A percentile compares a stretch with the other conserved stretches of the same genome.
Conservation (phyloP, 2,797 vertebrate genomes). For the Myotis pilosus region DNA sequence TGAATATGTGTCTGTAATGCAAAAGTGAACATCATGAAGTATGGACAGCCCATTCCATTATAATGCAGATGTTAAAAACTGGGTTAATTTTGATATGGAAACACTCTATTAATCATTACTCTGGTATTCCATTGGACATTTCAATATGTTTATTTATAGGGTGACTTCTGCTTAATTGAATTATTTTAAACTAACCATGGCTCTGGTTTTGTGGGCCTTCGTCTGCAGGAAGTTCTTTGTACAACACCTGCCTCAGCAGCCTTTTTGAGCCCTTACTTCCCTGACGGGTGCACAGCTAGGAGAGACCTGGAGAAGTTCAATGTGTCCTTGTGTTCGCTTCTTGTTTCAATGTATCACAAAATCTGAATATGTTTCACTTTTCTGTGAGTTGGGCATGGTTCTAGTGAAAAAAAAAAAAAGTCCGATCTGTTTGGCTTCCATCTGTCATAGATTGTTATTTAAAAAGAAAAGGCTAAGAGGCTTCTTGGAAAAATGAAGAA, state of each 20-base stretch:
- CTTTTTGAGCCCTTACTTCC: not conserved
- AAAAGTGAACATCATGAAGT: not conserved
- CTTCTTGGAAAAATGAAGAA: not conserved
- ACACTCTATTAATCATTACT: conserved; percentile 65
- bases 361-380: not conserved
- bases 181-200: conserved; percentile 47
- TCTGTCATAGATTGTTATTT: not conserved
- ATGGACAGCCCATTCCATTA: not conserved
- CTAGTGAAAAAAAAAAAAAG: not conserved
- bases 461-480: not conserved
- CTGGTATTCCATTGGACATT: conserved; percentile 12
- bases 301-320: not conserved
- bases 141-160: conserved; percentile 69
- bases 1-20: not conserved
- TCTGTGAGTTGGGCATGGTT: not conserved
- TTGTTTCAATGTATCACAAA: fast-evolving
- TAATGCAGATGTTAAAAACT: conserved; percentile 8
- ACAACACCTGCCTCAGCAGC: not conserved
- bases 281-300: fast-evolving
- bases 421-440: not conserved
- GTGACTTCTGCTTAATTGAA: conserved; percentile 70
- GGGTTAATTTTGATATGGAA: conserved; percentile 69
- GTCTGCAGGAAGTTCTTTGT: not conserved
- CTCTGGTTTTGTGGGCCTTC: conserved; percentile 25
- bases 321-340: not conserved